phyloP scores from a whole-genome alignment of 2,113 vertebrate species.

The Heterocephalus glaber region DNA sequence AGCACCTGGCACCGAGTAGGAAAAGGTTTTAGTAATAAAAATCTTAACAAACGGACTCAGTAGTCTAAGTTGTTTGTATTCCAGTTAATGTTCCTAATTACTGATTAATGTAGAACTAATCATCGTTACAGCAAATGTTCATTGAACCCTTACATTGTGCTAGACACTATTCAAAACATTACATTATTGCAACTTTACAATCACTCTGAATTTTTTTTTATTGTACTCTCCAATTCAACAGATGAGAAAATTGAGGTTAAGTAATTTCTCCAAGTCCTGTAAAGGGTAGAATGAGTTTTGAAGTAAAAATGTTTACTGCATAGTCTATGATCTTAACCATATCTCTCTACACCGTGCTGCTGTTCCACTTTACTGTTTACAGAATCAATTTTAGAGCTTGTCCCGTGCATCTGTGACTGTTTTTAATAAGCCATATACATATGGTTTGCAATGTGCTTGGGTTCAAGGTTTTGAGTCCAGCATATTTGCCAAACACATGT shows the following conservation, averaged over 20 bases:
- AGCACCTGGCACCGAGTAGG: not conserved
- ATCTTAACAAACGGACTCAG: not conserved
- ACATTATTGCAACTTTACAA: not conserved
- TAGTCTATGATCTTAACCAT: not conserved
- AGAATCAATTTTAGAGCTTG: constrained; percentile 23
- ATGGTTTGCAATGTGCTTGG: constrained; percentile 58
- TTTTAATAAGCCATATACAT: constrained; percentile 53
- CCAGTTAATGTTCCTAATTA: not conserved
- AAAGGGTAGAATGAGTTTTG: not conserved
- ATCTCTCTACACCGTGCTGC: not conserved
- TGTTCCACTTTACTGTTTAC: constrained; percentile 34
- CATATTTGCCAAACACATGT: constrained; percentile 67
- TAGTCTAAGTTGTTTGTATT: not conserved
- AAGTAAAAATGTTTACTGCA: not conserved
- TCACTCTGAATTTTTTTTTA: not conserved
- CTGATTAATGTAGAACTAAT: not conserved
- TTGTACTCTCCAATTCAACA: not conserved
- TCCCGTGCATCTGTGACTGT: constrained; percentile 30
- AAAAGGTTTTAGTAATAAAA: not conserved
- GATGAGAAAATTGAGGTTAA: not conserved
- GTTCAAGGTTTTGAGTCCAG: constrained; percentile 66
- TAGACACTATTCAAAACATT: not conserved
- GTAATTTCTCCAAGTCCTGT: not conserved
- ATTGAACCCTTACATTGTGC: not conserved
- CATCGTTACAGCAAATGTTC: not conserved